Conservation (phyloP, 2,888 invertebrate genomes). For the Esperia sulphurella region DNA sequence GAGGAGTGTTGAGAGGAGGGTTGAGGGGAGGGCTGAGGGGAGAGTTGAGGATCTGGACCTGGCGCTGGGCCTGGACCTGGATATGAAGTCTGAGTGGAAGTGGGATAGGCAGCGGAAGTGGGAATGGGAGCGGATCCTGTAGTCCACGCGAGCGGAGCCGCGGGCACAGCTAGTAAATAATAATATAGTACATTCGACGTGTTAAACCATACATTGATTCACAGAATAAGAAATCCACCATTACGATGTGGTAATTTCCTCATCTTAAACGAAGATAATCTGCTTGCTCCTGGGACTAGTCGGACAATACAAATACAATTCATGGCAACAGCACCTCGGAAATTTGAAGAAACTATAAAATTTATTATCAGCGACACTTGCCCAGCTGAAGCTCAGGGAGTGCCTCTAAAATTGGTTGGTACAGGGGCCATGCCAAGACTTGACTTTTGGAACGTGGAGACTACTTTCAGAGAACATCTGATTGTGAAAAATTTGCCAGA, state of each 20-base stretch:
- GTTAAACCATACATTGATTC: no score
- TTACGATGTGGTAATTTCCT: constrained; percentile 65
- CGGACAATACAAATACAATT: constrained; percentile 63
- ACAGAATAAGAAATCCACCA: constrained; percentile 59
- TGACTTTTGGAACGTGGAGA: constrained; percentile 76
- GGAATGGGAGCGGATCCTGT: no score
- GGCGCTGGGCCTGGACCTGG: no score
- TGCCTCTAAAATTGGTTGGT: constrained; percentile 66
- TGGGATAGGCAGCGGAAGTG: no score
- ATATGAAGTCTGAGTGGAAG: no score
- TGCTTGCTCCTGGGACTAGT: constrained; percentile 65
- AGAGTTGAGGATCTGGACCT: no score
- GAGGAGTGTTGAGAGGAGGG: no score
- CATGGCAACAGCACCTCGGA: constrained; percentile 46
- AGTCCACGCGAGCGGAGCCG: no score
- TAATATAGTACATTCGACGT: no score
- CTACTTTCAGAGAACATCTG: constrained; percentile 80
- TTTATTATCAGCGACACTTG: constrained; percentile 70
- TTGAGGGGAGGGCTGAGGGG: no score
- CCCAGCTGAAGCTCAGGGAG: constrained; percentile 70
- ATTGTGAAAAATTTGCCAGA: constrained; percentile 74
- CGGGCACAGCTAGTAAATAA: no score
- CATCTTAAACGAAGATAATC: constrained; percentile 64
- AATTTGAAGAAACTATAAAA: constrained; percentile 61
- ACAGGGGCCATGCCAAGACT: constrained; percentile 78